Conservation (phyloP, 2,888 invertebrate genomes). For the Taenaris catops region DNA sequence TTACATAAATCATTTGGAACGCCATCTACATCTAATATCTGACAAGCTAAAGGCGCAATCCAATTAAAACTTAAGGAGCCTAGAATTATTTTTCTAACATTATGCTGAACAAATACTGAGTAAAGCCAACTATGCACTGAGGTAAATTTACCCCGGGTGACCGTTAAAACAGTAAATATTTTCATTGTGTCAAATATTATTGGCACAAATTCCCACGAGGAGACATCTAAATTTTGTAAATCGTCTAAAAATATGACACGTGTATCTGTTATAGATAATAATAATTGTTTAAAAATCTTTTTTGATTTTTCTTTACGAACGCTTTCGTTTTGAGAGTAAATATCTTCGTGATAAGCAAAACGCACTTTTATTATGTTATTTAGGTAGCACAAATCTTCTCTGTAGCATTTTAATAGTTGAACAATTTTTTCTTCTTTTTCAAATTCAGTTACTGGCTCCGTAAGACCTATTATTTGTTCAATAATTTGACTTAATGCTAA, state of each 20-base stretch:
- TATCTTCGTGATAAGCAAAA: conserved; percentile 66
- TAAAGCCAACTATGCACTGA: conserved; percentile 60
- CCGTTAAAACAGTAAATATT: conserved; percentile 51
- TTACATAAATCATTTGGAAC: conserved; percentile 73
- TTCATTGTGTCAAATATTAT: conserved; percentile 48
- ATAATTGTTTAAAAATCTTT: conserved; percentile 50
- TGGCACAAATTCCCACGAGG: conserved; percentile 62
- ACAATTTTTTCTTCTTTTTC: conserved; percentile 62
- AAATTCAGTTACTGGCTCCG: conserved; percentile 54
- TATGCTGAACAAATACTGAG: conserved; percentile 51
- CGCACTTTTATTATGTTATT: conserved; percentile 74
- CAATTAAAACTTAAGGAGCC: conserved; percentile 50
- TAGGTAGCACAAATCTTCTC: conserved; percentile 73
- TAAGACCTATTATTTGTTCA: conserved; percentile 53
- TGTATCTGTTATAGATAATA: conserved; percentile 43
- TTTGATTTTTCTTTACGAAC: conserved; percentile 55
- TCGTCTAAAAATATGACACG: conserved; percentile 69
- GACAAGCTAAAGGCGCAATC: conserved; percentile 78
- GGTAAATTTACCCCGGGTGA: conserved; percentile 57
- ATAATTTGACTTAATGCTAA: conserved; percentile 63
- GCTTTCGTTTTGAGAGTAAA: conserved; percentile 48
- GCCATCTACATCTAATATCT: conserved; percentile 79
- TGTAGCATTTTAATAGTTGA: conserved; percentile 42
- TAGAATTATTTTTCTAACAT: conserved; percentile 61
- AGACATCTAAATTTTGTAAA: conserved; percentile 66